Base-by-base conservation (phyloP, 2,888 invertebrate species). In the Caenorhabditis plicata region DNA sequence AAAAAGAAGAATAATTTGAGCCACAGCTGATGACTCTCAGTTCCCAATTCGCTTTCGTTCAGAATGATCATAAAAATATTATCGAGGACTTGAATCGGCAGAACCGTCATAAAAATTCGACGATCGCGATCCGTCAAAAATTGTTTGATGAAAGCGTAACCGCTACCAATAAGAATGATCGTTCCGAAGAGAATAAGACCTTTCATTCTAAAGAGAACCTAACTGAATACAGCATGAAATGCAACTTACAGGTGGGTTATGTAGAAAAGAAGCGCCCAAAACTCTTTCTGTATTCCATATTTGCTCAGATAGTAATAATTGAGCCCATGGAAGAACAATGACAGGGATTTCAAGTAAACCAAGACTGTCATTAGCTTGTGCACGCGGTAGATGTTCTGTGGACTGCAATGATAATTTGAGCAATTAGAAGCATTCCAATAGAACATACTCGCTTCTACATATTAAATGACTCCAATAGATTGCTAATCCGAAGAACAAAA, bases 131-230 rank as follows among this genome's bases (percentile, higher is more conserved):
- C 93, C 0, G 93, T 90, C 22, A 98, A 85, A 68, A 98, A 91
- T 82, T 95, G 92, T 81, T 96, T 96, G 74, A 98, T 92, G 81
- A 96, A 98, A 32, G 94, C 93, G 92, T 95, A 98, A 0, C 98
- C 98, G 5, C 96, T 94, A 40, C 96, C 96, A 70, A 98, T 91
- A 11, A 98, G 86, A 11, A 96, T 89, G 68, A 98, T 89, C 0
- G 94, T 94, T 55, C 95, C 92, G 81, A 98, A 96, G 44, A 98
- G 84, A 38, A 98, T 88, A 0, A 92, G 91, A 11, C 92, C 91
- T 83, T 91, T 91, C 52, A 92, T 84, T 69, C 90, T 90, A 81
- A 47, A 68, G 45, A 20, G n/a, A 13, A 19, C 15, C 22, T 32
- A 44, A 19, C 15, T 32, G 15, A 32, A 35, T 31, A 29, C 5